These are phyloP conservation scores for Heliconius ethilla DNA, from an alignment of 2,888 invertebrate species.

Conservation along the genomic window DNA sequence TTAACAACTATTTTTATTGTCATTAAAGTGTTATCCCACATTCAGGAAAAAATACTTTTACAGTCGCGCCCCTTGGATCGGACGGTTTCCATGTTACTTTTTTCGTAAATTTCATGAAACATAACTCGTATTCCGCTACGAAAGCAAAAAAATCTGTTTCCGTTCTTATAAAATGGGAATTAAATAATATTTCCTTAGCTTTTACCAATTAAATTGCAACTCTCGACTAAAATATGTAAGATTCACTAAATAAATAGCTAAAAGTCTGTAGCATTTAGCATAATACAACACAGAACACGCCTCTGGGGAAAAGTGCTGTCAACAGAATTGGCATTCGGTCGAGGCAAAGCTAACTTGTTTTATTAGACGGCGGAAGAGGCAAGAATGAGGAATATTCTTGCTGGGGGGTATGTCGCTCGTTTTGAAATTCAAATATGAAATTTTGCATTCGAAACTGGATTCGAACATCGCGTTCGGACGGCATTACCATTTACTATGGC, in stretches of 20 bases:
- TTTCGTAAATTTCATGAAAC: too few species aligned
- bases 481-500: slow-evolving; percentile 44
- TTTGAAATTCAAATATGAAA: slow-evolving; percentile 79
- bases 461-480: slow-evolving; percentile 62
- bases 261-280: slow-evolving; percentile 10
- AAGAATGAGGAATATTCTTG: slow-evolving; percentile 67
- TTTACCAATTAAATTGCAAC: neutral
- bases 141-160: too few species aligned
- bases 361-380: slow-evolving; percentile 57
- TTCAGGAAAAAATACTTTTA: too few species aligned
- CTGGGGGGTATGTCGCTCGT: slow-evolving; percentile 62
- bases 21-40: too few species aligned
- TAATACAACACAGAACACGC: slow-evolving; percentile 28
- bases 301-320: slow-evolving; percentile 47
- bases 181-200: neutral
- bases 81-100: too few species aligned
- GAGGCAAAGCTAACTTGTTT: slow-evolving; percentile 64
- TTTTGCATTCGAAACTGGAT: slow-evolving; percentile 77
- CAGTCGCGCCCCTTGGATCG: too few species aligned
- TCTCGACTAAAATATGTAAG: neutral
- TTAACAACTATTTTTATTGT: neutral
- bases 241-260: neutral
- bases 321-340: slow-evolving; percentile 69
- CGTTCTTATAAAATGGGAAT: too few species aligned
- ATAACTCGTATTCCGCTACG: too few species aligned